Evolutionary conservation across 2,797 vertebrate species (phyloP).

Genomic region (Calcarius lapponicus): DNA sequence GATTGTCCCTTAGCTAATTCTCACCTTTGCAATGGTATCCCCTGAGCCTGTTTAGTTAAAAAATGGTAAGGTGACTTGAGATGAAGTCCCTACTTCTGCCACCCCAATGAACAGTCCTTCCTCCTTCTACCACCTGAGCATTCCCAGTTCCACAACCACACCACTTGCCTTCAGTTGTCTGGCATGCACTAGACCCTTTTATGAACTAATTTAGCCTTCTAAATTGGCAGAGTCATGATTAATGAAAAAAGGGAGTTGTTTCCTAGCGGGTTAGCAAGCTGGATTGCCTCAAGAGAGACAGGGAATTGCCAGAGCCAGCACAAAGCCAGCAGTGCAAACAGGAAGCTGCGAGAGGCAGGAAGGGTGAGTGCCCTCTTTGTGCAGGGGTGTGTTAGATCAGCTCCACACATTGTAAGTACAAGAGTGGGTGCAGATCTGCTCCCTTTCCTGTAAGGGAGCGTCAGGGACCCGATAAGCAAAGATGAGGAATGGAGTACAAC

Average conservation of each 20-base stretch:
- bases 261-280: neutral
- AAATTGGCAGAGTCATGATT: neutral
- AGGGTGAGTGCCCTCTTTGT: neutral
- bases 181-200: neutral
- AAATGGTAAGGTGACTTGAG: neutral
- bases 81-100: neutral
- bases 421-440: neutral
- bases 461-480: neutral
- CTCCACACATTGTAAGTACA: neutral
- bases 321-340: neutral
- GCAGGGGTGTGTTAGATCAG: neutral
- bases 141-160: neutral
- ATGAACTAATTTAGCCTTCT: neutral
- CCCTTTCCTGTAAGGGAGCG: neutral
- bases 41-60: neutral
- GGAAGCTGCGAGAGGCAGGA: neutral
- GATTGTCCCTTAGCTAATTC: neutral
- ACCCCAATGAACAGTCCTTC: neutral
- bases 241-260: neutral
- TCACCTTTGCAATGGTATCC: neutral
- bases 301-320: neutral
- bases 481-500: neutral
- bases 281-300: neutral
- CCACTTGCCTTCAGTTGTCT: neutral
- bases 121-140: neutral